phyloP scores from a whole-genome alignment of 2,113 vertebrate species.

The Ursus arctos region DNA sequence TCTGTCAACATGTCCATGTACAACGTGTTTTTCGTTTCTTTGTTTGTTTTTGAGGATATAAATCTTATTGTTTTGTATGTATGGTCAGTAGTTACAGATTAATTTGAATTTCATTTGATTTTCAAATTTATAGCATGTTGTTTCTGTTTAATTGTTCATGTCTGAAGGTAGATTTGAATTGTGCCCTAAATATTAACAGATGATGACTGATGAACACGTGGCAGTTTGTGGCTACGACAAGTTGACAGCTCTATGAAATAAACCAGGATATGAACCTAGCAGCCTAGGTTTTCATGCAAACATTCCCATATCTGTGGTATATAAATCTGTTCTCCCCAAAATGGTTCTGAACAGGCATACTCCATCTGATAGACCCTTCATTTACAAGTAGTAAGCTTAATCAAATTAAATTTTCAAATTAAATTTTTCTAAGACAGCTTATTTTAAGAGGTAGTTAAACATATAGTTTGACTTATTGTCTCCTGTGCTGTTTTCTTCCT shows the following conservation, averaged over 20 bases:
- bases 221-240: neutral
- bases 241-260: neutral
- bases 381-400: neutral
- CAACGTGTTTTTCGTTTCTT: neutral
- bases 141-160: neutral
- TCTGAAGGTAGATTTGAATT: neutral
- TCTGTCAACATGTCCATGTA: neutral
- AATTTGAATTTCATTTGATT: neutral
- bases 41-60: too few relatives aligned
- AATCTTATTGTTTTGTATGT: neutral
- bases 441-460: neutral
- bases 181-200: neutral
- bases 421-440: neutral
- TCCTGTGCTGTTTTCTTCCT: neutral
- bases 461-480: neutral
- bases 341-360: neutral
- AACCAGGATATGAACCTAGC: neutral
- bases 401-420: neutral
- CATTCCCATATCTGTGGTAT: neutral
- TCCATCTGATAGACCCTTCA: neutral
- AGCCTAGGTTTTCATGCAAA: neutral
- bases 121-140: neutral
- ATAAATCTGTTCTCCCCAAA: neutral
- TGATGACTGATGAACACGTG: too few relatives aligned
- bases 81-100: neutral